Evolutionary conservation across 2,888 invertebrate genomes (phyloP).

Genomic region (Lycocerus yunnanus): DNA sequence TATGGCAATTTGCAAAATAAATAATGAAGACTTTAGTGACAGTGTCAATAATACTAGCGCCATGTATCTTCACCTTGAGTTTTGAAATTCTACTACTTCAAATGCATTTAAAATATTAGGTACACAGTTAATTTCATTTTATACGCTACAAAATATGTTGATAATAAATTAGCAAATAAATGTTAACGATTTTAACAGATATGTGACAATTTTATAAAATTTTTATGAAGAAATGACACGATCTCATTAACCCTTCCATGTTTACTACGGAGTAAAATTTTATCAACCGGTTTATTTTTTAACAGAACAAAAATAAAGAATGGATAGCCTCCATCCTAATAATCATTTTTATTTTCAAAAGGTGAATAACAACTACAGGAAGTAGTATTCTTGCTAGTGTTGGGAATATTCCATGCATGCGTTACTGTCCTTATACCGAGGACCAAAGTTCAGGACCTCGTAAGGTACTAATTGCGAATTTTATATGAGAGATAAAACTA

Average conservation of each 20-base stretch:
- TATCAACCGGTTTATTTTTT: not conserved
- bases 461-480: too few species aligned
- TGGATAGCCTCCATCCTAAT: too few species aligned
- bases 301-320: not conserved
- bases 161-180: conserved; percentile 6
- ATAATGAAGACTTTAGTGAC: not conserved
- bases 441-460: too few species aligned
- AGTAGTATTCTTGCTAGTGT: too few species aligned
- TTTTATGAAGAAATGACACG: not conserved
- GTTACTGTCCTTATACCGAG: too few species aligned
- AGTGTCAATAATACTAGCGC: conserved; percentile 1
- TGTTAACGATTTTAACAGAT: not conserved
- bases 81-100: not conserved
- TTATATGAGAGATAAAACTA: not conserved
- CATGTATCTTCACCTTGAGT: conserved; percentile 2
- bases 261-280: not conserved
- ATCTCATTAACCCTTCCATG: not conserved
- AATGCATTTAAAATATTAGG: not conserved
- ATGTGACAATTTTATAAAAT: not conserved
- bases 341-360: too few species aligned
- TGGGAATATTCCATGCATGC: too few species aligned
- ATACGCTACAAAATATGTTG: conserved; percentile 10
- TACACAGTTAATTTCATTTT: not conserved
- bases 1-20: too few species aligned
- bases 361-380: too few species aligned